phyloP scores from a whole-genome alignment of 2,888 invertebrate species.

The Lasioglossum pauxillum region DNA sequence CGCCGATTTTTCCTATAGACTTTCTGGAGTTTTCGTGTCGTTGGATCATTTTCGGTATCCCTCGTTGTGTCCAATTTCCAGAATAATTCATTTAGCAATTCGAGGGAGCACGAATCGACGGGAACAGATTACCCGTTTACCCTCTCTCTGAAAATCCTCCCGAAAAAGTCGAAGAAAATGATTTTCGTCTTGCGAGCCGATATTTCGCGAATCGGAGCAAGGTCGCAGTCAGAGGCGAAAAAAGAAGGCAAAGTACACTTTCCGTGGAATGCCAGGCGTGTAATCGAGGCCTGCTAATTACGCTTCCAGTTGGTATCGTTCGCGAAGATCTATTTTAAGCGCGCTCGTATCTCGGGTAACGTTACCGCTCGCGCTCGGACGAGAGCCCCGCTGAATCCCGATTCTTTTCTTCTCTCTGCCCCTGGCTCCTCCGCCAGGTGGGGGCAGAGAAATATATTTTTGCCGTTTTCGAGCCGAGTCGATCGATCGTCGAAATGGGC shows the following conservation, averaged over 20 bases:
- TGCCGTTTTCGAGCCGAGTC: slow-evolving; percentile 22
- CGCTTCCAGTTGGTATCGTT: slow-evolving; percentile 48
- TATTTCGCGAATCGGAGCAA: slow-evolving; percentile 13
- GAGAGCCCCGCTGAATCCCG: slow-evolving; percentile 35
- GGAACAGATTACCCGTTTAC: no score
- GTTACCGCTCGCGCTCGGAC: slow-evolving; percentile 54
- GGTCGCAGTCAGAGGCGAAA: not conserved
- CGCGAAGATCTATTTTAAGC: slow-evolving; percentile 49
- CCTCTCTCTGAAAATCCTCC: not conserved
- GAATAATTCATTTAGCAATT: no score
- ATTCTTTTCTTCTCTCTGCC: not conserved
- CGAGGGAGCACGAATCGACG: no score
- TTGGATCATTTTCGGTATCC: not conserved
- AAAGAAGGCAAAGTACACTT: not conserved
- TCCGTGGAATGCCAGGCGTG: not conserved
- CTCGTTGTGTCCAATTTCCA: no score
- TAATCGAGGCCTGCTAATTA: slow-evolving; percentile 45
- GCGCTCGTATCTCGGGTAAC: slow-evolving; percentile 48
- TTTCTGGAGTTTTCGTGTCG: not conserved
- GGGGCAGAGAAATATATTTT: slow-evolving; percentile 16
- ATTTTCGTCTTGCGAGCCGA: not conserved
- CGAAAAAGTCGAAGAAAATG: not conserved
- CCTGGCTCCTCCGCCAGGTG: not conserved
- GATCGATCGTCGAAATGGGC: slow-evolving; percentile 55
- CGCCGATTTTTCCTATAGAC: not conserved